phyloP scores from a whole-genome alignment of 2,113 vertebrate genomes.

The Corythoichthys intestinalis region DNA sequence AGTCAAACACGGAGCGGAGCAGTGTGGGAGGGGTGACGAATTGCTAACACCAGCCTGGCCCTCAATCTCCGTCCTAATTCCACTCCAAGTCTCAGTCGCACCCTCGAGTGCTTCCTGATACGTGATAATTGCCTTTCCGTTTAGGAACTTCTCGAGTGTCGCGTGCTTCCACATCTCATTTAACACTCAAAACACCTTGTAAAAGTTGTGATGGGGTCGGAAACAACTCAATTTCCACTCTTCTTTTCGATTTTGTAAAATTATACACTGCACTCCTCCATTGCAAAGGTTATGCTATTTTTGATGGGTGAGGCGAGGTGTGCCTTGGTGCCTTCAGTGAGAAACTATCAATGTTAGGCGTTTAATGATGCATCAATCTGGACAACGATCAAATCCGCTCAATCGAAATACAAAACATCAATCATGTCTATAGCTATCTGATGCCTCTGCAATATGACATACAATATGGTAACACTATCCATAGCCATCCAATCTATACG shows the following conservation, averaged over 20 bases:
- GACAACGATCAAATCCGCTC: too few relatives aligned
- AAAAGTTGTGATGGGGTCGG: neutral
- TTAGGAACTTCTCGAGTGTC: slow-evolving; percentile 13
- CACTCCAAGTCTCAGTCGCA: slow-evolving; percentile 37
- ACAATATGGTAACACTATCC: too few relatives aligned
- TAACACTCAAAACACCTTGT: slow-evolving; percentile 13
- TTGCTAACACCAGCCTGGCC: slow-evolving; percentile 52
- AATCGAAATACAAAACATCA: too few relatives aligned
- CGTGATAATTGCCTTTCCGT: slow-evolving; percentile 40
- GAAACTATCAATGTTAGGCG: neutral
- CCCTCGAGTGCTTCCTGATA: slow-evolving; percentile 20
- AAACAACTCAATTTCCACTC: neutral
- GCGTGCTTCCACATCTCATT: slow-evolving; percentile 4
- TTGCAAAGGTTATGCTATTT: neutral
- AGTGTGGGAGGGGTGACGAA: slow-evolving; percentile 54
- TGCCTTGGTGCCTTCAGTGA: neutral
- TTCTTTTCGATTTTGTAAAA: slow-evolving; percentile 3
- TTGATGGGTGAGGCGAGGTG: neutral
- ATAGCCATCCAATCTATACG: too few relatives aligned
- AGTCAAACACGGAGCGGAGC: slow-evolving; percentile 62
- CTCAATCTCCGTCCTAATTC: slow-evolving; percentile 13
- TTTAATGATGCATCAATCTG: too few relatives aligned
- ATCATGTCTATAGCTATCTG: too few relatives aligned
- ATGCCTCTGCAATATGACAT: too few relatives aligned
- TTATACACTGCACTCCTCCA: neutral